Percentiles rank a stretch among this genome's conserved stretches.
Conservation (phyloP, 2,888 invertebrate species). For the Trypoxylon attenuatum region DNA sequence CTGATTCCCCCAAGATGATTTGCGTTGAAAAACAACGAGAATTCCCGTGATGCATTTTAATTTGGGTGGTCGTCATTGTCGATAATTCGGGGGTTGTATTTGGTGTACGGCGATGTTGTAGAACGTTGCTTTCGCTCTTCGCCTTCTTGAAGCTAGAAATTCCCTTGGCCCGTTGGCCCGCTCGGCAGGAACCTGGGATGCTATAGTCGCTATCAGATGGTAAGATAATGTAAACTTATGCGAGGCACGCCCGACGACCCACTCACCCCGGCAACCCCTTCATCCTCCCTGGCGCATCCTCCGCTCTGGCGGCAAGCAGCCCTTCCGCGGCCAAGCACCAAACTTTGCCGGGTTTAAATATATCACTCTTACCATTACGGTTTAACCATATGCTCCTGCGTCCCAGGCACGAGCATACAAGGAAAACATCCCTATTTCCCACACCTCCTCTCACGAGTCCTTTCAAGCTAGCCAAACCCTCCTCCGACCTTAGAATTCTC, state of each 20-base stretch:
- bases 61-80: not conserved
- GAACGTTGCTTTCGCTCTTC: not conserved
- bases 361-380: conserved; percentile 70
- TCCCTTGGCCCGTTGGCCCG: conserved; percentile 42
- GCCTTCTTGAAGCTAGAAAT: conserved; percentile 33
- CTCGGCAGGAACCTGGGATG: conserved; percentile 33
- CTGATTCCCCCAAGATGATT: too few species aligned
- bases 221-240: conserved; percentile 75
- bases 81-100: conserved; percentile 10
- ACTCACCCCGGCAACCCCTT: conserved; percentile 57
- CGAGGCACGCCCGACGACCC: conserved; percentile 71
- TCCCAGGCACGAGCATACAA: conserved; percentile 34
- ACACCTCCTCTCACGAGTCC: conserved; percentile 1
- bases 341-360: conserved; percentile 73
- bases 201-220: conserved; percentile 69
- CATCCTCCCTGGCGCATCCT: conserved; percentile 40
- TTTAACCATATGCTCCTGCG: conserved; percentile 70
- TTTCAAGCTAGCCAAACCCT: not conserved
- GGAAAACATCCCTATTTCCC: too few species aligned
- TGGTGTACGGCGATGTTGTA: not conserved
- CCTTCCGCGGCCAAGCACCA: conserved; percentile 57
- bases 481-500: not conserved
- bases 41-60: too few species aligned
- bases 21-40: too few species aligned
- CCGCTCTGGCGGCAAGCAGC: not conserved